A percentile compares a stretch with the other conserved stretches of the same genome.
These are phyloP conservation scores for Catharus minimus DNA, from an alignment of 2,113 vertebrate genomes.

Conservation along the genomic window DNA sequence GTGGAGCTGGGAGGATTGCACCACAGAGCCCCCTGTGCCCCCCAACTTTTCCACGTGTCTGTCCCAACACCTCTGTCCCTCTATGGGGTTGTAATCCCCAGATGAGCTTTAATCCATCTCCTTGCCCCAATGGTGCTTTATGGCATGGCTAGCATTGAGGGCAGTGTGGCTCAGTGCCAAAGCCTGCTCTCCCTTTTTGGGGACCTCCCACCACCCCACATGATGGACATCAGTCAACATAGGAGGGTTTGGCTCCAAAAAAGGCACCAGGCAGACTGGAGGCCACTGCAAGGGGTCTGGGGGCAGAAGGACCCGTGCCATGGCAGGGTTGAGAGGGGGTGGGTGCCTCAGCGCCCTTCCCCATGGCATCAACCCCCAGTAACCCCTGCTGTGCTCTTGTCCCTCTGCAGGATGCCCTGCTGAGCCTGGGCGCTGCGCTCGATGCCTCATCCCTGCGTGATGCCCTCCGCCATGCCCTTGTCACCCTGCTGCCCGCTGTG, in stretches of 20 bases:
- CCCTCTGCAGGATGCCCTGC: conserved; percentile 82
- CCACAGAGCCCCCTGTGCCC: neutral
- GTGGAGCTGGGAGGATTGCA: rapidly evolving
- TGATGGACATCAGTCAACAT: neutral
- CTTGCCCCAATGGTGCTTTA: neutral
- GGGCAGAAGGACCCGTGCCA: rapidly evolving
- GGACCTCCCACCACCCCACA: neutral
- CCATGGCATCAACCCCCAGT: rapidly evolving
- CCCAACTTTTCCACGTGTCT: neutral
- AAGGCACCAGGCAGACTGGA: neutral
- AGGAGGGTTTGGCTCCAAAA: neutral
- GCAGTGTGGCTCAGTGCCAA: neutral
- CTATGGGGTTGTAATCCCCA: neutral
- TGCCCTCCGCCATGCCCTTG: conserved; percentile 79
- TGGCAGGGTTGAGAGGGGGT: neutral
- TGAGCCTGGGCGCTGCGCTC: conserved; percentile 82
- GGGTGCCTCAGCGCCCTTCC: neutral
- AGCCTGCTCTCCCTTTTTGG: neutral
- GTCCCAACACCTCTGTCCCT: neutral
- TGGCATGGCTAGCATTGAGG: neutral
- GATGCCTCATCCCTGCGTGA: conserved; percentile 73
- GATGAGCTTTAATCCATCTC: neutral
- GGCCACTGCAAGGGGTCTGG: neutral
- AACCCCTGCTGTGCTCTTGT: neutral
- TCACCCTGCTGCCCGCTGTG: conserved; percentile 81